phyloP scores from a whole-genome alignment of 2,113 vertebrate species.

The Acrocephalus kingi region DNA sequence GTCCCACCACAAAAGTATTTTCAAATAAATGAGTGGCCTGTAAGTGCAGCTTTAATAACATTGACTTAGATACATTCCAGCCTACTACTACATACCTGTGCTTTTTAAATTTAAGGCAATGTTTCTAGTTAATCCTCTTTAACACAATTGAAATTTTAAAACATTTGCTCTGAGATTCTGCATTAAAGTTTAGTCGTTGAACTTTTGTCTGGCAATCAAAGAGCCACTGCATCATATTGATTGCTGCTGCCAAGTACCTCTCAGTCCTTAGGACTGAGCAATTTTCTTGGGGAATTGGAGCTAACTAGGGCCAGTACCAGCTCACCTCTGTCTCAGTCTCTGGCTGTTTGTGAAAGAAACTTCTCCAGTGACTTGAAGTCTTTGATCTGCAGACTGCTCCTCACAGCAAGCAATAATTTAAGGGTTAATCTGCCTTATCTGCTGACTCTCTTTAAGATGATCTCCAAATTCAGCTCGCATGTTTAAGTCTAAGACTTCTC shows the following conservation, averaged over 20 bases:
- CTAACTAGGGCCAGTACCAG: background rate
- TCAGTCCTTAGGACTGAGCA: background rate
- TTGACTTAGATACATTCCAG: background rate
- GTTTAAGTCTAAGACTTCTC: background rate
- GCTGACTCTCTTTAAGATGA: background rate
- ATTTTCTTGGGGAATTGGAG: conserved; percentile 2
- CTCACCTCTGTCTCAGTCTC: background rate
- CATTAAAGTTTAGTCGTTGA: background rate
- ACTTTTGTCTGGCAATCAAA: conserved; percentile 37
- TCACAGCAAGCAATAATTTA: background rate
- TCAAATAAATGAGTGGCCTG: background rate
- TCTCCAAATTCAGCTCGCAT: background rate
- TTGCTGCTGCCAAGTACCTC: conserved; percentile 14
- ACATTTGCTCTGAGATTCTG: background rate
- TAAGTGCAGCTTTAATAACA: background rate
- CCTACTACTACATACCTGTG: background rate
- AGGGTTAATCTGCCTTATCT: background rate
- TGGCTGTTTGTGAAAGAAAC: background rate
- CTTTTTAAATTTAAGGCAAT: background rate
- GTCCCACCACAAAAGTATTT: background rate
- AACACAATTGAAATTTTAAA: background rate
- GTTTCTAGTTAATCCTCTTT: background rate
- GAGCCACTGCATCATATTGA: conserved; percentile 7
- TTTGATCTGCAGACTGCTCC: background rate
- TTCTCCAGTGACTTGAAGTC: background rate